phyloP scores from a whole-genome alignment of 2,797 vertebrate species.

The Enteromius unitaeniatus region DNA sequence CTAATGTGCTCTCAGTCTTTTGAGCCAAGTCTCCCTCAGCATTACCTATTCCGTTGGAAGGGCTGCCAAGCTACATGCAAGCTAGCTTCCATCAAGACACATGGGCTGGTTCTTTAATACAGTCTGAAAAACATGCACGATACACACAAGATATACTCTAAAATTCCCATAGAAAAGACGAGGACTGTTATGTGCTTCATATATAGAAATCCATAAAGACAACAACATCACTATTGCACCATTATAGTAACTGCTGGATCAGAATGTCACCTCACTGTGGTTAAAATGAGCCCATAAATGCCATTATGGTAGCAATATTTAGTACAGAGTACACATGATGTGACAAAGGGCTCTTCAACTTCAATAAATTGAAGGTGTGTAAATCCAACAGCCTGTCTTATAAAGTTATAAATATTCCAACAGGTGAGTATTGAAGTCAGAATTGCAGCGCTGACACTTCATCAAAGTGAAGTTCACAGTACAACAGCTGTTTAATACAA shows the following conservation, averaged over 20 bases:
- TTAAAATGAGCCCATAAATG: constrained; percentile 37
- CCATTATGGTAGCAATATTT: constrained; percentile 52
- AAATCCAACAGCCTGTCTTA: constrained; percentile 9
- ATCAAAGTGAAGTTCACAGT: background rate
- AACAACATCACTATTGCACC: constrained; percentile 20
- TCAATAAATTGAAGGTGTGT: constrained; percentile 21
- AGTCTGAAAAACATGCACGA: constrained; percentile 7
- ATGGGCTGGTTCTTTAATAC: constrained; percentile 42
- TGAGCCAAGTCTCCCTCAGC: constrained; percentile 71
- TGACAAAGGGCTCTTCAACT: constrained; percentile 36
- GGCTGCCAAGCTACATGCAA: constrained; percentile 74
- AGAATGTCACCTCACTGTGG: constrained; percentile 23
- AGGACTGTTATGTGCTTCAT: background rate
- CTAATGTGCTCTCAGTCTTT: constrained; percentile 78
- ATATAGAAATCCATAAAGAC: background rate
- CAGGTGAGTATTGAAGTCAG: constrained; percentile 11
- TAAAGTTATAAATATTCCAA: constrained; percentile 48
- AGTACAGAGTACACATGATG: constrained; percentile 43
- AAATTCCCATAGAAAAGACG: constrained; percentile 21
- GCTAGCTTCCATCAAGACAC: constrained; percentile 73
- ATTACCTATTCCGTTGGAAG: constrained; percentile 84
- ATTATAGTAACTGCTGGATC: constrained; percentile 41
- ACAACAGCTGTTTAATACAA: constrained; percentile 32
- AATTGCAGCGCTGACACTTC: constrained; percentile 29
- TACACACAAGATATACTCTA: constrained; percentile 1